These are phyloP conservation scores for Agrotis puta DNA, from an alignment of 2,888 invertebrate species.

Conservation along the genomic window DNA sequence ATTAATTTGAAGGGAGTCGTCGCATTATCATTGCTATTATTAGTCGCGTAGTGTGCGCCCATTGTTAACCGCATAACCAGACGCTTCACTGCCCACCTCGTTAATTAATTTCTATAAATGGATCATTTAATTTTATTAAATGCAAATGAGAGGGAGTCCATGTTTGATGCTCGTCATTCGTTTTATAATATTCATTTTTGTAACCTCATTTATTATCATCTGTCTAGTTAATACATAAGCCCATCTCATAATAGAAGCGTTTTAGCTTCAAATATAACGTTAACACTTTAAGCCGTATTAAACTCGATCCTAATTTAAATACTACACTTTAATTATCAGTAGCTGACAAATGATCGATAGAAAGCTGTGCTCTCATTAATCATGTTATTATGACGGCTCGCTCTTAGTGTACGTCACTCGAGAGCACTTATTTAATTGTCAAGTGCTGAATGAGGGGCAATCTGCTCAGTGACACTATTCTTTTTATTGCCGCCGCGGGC, in stretches of 20 bases:
- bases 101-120: slow-evolving; percentile 91
- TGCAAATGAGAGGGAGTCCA: slow-evolving; percentile 88
- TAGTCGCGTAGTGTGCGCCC: slow-evolving; percentile 73
- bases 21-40: slow-evolving; percentile 86
- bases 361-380: slow-evolving; percentile 85
- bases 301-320: slow-evolving; percentile 79
- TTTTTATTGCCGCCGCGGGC: slow-evolving; percentile 86
- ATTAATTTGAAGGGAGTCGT: slow-evolving; percentile 88
- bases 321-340: slow-evolving; percentile 85
- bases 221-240: slow-evolving; percentile 47
- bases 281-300: slow-evolving; percentile 70
- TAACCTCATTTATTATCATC: slow-evolving; percentile 64
- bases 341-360: slow-evolving; percentile 88
- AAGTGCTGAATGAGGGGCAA: slow-evolving; percentile 89
- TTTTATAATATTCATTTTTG: slow-evolving; percentile 74
- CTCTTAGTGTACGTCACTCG: slow-evolving; percentile 83
- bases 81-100: slow-evolving; percentile 88
- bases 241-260: slow-evolving; percentile 41
- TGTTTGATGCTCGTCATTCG: slow-evolving; percentile 75
- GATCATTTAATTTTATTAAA: slow-evolving; percentile 91
- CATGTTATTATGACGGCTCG: slow-evolving; percentile 86
- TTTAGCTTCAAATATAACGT: slow-evolving; percentile 57
- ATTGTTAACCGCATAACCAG: slow-evolving; percentile 75
- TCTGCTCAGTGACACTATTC: slow-evolving; percentile 90
- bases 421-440: slow-evolving; percentile 90